phyloP scores from a whole-genome alignment of 2,113 vertebrate species.

The Oryzias curvinotus region DNA sequence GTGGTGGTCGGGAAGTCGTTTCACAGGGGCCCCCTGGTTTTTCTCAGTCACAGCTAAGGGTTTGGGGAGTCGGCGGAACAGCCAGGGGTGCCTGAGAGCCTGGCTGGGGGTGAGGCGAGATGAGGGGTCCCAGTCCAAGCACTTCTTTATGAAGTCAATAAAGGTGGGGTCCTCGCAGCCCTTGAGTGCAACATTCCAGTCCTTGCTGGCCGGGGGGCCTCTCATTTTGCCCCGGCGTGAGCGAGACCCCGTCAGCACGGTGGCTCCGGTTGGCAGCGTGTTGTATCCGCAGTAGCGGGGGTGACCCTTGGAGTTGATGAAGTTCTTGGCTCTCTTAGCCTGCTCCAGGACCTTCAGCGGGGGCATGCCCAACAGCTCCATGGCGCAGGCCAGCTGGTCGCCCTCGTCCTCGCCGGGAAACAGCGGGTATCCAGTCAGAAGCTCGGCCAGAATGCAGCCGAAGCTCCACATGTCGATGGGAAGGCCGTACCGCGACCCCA shows the following conservation, averaged over 20 bases:
- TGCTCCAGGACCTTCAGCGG: slow-evolving; percentile 93
- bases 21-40: slow-evolving; percentile 65
- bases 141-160: slow-evolving; percentile 93
- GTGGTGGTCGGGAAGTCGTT: slow-evolving; percentile 83
- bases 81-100: slow-evolving; percentile 93
- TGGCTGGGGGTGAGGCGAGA: slow-evolving; percentile 89
- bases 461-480: slow-evolving; percentile 99
- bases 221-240: slow-evolving; percentile 92
- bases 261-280: slow-evolving; percentile 85
- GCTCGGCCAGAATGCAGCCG: slow-evolving; percentile 94
- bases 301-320: slow-evolving; percentile 95
- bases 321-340: slow-evolving; percentile 94
- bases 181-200: slow-evolving; percentile 89
- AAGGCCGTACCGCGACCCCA: slow-evolving; percentile 93
- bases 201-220: slow-evolving; percentile 90
- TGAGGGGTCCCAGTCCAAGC: slow-evolving; percentile 94
- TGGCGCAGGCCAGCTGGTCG: slow-evolving; percentile 97
- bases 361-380: slow-evolving; percentile 94
- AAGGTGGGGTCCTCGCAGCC: slow-evolving; percentile 93
- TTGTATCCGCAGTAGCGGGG: slow-evolving; percentile 91
- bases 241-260: slow-evolving; percentile 85
- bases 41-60: slow-evolving; percentile 79
- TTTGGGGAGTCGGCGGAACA: slow-evolving; percentile 86
- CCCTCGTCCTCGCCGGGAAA: slow-evolving; percentile 97
- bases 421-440: slow-evolving; percentile 93